Percentiles rank a stretch among this genome's conserved stretches.
Evolutionary conservation across 2,888 invertebrate species (phyloP).

Genomic region (Oasisia sp.): DNA sequence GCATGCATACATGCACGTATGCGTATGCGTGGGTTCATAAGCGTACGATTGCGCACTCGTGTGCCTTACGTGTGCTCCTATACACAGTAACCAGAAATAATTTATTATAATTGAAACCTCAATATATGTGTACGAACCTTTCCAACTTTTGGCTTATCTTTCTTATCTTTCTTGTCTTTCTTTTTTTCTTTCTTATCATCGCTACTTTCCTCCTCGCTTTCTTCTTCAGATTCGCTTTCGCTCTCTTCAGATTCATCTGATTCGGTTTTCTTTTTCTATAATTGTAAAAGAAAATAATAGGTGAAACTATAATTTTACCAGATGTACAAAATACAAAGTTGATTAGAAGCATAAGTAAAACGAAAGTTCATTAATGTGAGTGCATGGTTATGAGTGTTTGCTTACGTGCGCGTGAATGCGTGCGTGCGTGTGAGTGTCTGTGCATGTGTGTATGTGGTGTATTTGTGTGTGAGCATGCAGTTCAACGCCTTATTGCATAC

Average conservation of each 20-base stretch:
- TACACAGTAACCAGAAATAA: neutral
- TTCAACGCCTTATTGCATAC: too few species aligned
- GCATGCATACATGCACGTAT: neutral
- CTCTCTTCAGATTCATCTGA: conserved; percentile 13
- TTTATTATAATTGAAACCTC: neutral
- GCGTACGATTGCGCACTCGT: neutral
- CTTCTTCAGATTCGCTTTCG: conserved; percentile 14
- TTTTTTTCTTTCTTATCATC: neutral
- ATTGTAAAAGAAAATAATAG: neutral
- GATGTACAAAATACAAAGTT: too few species aligned
- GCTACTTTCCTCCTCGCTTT: conserved; percentile 8
- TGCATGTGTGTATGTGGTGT: too few species aligned
- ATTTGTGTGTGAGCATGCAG: too few species aligned
- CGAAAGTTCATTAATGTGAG: too few species aligned
- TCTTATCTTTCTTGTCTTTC: neutral
- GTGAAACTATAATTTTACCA: neutral
- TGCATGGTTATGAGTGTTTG: neutral
- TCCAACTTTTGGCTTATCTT: neutral
- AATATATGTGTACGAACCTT: neutral
- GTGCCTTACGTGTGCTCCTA: neutral
- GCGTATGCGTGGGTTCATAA: neutral
- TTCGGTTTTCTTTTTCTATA: neutral
- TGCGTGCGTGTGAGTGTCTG: too few species aligned
- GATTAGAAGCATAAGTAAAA: too few species aligned
- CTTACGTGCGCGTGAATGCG: neutral